phyloP scores from a whole-genome alignment of 2,113 vertebrate genomes.

The Gopherus flavomarginatus region DNA sequence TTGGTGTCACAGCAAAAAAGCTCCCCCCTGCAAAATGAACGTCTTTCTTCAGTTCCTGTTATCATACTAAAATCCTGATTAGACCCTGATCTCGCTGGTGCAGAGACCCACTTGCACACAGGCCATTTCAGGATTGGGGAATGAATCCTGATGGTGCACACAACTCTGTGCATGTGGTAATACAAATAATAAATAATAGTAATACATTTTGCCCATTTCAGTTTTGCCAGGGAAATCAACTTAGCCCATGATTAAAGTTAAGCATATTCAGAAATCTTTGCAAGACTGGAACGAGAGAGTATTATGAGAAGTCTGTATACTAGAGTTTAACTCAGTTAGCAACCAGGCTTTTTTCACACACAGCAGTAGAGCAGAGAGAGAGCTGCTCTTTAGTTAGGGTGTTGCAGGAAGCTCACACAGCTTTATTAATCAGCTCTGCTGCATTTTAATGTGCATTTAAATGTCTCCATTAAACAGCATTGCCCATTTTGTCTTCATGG shows the following conservation, averaged over 20 bases:
- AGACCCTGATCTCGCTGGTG: slow-evolving; percentile 15
- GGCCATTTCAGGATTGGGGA: neutral
- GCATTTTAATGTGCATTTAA: slow-evolving; percentile 49
- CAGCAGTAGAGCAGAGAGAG: neutral
- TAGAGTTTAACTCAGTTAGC: neutral
- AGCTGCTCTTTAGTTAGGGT: neutral
- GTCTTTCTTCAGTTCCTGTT: neutral
- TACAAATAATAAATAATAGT: neutral
- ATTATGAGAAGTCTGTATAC: neutral
- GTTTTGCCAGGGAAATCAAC: neutral
- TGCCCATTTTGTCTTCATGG: slow-evolving; percentile 18
- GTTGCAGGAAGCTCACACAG: neutral
- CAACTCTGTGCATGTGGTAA: neutral
- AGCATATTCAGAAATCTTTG: neutral
- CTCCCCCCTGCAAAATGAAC: neutral
- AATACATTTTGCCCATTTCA: neutral
- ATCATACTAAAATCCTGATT: neutral
- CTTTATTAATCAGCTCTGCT: slow-evolving; percentile 13
- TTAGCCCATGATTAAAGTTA: neutral
- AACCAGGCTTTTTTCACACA: neutral
- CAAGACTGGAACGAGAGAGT: neutral
- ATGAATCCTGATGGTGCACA: neutral
- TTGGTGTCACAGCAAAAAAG: neutral
- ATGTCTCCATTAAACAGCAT: slow-evolving; percentile 40
- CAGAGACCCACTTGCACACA: neutral